A percentile compares a stretch with the other conserved stretches of the same genome.
Conservation (phyloP, 2,113 vertebrate genomes). For the Chloropsis cyanopogon region DNA sequence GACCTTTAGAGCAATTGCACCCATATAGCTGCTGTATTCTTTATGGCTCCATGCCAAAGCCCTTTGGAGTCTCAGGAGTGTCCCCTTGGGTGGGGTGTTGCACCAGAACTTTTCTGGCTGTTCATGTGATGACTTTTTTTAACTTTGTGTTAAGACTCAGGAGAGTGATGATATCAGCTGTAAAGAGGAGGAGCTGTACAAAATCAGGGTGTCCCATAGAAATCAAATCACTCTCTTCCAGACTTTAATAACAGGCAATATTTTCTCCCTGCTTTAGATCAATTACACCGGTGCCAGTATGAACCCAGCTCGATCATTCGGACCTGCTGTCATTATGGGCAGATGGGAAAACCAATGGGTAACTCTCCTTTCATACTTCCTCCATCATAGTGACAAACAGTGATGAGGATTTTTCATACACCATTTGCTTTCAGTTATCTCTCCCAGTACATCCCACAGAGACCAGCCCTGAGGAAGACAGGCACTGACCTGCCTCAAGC, state of each 20-base stretch:
- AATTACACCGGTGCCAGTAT: constrained; percentile 93
- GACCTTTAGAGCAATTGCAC: background rate
- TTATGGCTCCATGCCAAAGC: background rate
- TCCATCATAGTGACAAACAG: background rate
- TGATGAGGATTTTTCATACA: background rate
- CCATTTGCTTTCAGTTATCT: background rate
- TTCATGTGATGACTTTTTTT: background rate
- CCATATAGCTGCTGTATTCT: background rate
- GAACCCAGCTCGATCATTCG: constrained; percentile 94
- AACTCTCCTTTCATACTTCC: constrained; percentile 47
- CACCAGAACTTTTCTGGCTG: background rate
- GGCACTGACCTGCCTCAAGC: background rate
- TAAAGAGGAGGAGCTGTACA: background rate
- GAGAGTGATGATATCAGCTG: background rate
- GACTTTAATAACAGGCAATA: background rate
- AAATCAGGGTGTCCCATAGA: background rate
- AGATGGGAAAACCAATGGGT: constrained; percentile 93
- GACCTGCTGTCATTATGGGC: constrained; percentile 88
- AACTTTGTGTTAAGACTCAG: background rate
- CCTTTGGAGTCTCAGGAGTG: background rate
- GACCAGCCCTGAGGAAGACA: background rate
- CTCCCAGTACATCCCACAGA: background rate
- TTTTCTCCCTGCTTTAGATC: constrained; percentile 77
- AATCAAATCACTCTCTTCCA: background rate
- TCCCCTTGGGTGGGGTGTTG: background rate